These are phyloP conservation scores for Eleginops maclovinus DNA, from an alignment of 2,113 vertebrate species.

Conservation along the genomic window DNA sequence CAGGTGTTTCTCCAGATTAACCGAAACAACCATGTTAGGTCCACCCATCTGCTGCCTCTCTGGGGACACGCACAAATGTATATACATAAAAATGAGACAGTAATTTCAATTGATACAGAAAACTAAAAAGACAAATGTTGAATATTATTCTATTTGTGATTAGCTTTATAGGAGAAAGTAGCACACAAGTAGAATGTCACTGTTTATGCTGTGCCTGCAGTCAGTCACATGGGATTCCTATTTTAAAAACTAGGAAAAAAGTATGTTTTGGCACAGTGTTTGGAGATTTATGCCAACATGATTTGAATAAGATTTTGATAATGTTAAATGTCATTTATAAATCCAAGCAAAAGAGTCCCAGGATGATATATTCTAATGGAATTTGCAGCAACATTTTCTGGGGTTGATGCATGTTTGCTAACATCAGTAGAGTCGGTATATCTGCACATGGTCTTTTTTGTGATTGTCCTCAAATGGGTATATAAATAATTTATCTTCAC, in stretches of 20 bases:
- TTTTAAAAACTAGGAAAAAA: not conserved
- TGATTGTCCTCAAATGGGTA: not conserved
- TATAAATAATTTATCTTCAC: not conserved
- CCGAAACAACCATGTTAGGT: constrained; percentile 90
- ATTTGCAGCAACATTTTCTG: no score
- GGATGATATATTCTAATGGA: not conserved
- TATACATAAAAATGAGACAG: constrained; percentile 12
- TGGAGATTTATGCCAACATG: not conserved
- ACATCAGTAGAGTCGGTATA: not conserved
- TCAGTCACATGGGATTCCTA: not conserved
- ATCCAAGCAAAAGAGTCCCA: not conserved
- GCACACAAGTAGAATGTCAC: no score
- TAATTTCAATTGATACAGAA: not conserved
- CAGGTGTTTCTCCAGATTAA: constrained; percentile 93
- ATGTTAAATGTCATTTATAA: not conserved
- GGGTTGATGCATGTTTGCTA: not conserved
- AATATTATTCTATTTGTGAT: no score
- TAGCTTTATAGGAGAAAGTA: no score
- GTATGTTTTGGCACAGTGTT: not conserved
- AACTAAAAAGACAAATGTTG: no score
- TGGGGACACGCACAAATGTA: constrained; percentile 57
- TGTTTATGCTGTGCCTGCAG: no score
- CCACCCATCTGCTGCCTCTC: constrained; percentile 88
- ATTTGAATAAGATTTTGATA: not conserved
- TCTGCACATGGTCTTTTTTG: not conserved